Evolutionary conservation across 1,140 invertebrate species (phyloP).

Genomic region (Neelides sp.): DNA sequence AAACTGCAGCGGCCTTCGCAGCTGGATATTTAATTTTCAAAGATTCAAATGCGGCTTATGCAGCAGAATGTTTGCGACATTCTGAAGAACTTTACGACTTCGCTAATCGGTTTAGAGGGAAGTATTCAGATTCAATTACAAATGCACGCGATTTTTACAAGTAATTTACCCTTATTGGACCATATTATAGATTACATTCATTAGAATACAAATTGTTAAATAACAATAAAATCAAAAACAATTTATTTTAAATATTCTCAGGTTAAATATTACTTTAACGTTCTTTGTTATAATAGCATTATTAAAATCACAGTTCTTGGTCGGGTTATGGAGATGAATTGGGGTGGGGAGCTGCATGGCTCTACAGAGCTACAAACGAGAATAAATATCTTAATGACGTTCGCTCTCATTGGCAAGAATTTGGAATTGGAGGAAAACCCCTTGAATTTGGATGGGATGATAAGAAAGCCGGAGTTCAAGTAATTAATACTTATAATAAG

Average conservation of each 20-base stretch:
- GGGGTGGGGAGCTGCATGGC: slow-evolving; percentile 48
- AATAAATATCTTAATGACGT: slow-evolving; percentile 43
- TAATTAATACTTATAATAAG: slow-evolving; percentile 32
- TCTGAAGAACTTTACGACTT: slow-evolving; percentile 48
- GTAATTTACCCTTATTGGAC: slow-evolving; percentile 33
- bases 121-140: slow-evolving; percentile 46
- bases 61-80: slow-evolving; percentile 40
- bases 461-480: slow-evolving; percentile 46
- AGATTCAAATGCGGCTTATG: slow-evolving; percentile 39
- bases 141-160: slow-evolving; percentile 44
- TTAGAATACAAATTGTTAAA: not conserved
- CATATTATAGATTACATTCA: not conserved
- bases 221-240: slow-evolving; percentile 1
- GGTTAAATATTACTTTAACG: not conserved
- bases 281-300: not conserved
- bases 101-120: slow-evolving; percentile 42
- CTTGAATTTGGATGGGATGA: slow-evolving; percentile 48
- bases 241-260: not conserved
- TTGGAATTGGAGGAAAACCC: slow-evolving; percentile 39
- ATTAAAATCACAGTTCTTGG: slow-evolving; percentile 34
- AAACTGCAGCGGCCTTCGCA: slow-evolving; percentile 48
- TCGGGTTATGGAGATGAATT: slow-evolving; percentile 48
- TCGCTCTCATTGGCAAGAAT: slow-evolving; percentile 40
- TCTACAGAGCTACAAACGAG: slow-evolving; percentile 47
- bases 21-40: slow-evolving; percentile 42